Conservation (phyloP, 2,113 vertebrate species). For the Crotalus horridus region DNA sequence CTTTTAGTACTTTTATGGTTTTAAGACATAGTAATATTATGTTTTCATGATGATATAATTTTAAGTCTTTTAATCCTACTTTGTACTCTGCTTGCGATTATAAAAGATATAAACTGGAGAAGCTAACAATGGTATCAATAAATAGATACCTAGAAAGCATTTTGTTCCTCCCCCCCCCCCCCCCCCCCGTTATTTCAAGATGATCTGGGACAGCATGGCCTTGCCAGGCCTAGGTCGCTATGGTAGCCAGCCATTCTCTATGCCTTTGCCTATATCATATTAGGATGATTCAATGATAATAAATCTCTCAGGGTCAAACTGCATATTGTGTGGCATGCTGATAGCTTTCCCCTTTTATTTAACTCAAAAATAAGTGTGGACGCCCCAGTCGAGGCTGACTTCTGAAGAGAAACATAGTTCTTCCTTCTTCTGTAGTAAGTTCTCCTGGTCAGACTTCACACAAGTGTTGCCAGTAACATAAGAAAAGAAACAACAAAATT, state of each 20-base stretch:
- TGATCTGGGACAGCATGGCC: background rate
- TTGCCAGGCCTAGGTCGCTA: background rate
- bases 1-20: background rate
- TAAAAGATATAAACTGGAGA: background rate
- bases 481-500: background rate
- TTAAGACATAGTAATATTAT: background rate
- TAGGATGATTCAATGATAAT: background rate
- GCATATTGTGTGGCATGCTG: background rate
- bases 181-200: background rate
- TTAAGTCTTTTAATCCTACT: background rate
- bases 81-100: background rate
- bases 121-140: background rate
- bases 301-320: background rate
- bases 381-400: background rate
- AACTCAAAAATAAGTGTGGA: background rate
- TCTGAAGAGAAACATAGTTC: background rate
- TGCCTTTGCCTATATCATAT: background rate
- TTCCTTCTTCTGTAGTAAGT: background rate
- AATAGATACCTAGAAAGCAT: background rate
- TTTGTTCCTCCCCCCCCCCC: background rate
- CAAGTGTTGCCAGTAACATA: background rate
- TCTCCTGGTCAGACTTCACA: background rate
- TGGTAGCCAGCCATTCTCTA: background rate
- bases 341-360: background rate
- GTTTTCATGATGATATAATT: background rate